phyloP scores from a whole-genome alignment of 30 jellyfish, hydroid and myxozoan species.

The Hydractinia echinata region DNA sequence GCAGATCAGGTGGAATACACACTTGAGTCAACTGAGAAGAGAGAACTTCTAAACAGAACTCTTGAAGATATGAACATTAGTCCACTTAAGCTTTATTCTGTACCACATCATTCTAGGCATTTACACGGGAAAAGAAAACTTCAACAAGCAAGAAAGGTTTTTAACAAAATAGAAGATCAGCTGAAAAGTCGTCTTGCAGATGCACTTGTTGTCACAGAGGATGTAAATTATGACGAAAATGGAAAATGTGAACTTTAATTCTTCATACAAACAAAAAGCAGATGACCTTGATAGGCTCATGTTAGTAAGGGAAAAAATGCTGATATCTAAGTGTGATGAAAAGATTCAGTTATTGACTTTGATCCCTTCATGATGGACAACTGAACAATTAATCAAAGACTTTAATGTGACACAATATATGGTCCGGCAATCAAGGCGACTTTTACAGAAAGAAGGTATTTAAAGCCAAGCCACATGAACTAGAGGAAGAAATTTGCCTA shows the following conservation, averaged over 20 bases:
- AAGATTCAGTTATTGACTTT: not conserved
- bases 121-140: not conserved
- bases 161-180: no score
- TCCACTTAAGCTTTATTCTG: not conserved
- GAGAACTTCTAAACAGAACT: not conserved
- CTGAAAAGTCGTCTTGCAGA: not conserved
- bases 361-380: not conserved
- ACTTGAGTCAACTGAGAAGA: not conserved
- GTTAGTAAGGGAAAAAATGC: not conserved
- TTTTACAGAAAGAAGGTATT: not conserved
- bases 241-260: no score
- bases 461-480: not conserved
- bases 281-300: no score
- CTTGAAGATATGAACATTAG: not conserved
- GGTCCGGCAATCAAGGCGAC: not conserved
- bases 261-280: no score
- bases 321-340: not conserved
- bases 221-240: no score
- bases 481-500: not conserved
- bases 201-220: conserved; percentile 4
- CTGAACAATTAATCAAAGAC: no score
- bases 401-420: not conserved
- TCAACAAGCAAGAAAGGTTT: not conserved
- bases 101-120: not conserved
- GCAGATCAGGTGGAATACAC: no score